These are phyloP conservation scores for Zeus faber DNA, from an alignment of 2,113 vertebrate genomes.

Conservation along the genomic window DNA sequence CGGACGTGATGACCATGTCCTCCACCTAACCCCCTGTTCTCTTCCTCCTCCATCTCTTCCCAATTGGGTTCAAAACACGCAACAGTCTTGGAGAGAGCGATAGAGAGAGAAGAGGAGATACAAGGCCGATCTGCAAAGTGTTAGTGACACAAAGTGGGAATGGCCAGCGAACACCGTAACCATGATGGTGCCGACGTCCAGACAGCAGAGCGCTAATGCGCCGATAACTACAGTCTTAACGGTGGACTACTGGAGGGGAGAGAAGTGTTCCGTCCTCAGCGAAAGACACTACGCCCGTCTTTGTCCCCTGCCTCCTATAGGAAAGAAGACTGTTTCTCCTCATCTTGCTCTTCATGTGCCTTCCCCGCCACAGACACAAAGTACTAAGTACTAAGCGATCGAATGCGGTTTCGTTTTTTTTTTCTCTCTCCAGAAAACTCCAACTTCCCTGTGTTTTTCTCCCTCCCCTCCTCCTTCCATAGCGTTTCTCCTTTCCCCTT, in stretches of 20 bases:
- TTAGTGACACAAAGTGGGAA: too few relatives aligned
- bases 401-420: too few relatives aligned
- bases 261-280: conserved; percentile 5
- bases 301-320: too few relatives aligned
- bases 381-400: too few relatives aligned
- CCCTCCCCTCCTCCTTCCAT: too few relatives aligned
- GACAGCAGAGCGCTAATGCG: too few relatives aligned
- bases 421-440: not conserved
- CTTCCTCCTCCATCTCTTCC: not conserved
- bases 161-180: not conserved
- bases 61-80: too few relatives aligned
- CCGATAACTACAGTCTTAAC: too few relatives aligned
- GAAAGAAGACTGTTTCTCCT: not conserved
- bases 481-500: conserved; percentile 5
- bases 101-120: conserved; percentile 33
- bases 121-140: conserved; percentile 50
- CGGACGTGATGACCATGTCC: not conserved
- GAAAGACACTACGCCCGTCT: conserved; percentile 6
- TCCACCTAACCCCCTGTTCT: too few relatives aligned
- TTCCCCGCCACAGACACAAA: not conserved
- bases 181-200: too few relatives aligned
- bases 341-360: not conserved
- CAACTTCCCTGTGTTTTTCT: not conserved
- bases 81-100: conserved; percentile 3
- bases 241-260: not conserved